Base-by-base conservation (phyloP, 2,888 invertebrate species). In the Scaptomyza caliginosa region DNA sequence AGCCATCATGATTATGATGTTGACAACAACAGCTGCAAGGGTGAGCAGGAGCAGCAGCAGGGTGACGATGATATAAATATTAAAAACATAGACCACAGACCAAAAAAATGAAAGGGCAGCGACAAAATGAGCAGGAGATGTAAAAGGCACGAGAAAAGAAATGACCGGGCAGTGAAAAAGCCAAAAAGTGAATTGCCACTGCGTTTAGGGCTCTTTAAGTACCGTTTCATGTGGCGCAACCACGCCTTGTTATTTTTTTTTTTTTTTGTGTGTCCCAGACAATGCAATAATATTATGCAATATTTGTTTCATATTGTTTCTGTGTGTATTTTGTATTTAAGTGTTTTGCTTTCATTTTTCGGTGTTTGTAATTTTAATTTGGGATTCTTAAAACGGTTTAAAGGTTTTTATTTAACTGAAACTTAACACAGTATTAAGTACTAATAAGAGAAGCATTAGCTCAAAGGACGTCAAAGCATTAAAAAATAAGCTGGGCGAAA, bases 221-320 rank as follows among this genome's bases (percentile, higher is more conserved):
- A 56, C 26, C 49, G 24, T 48, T 58, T 68, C 34, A 49, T 49
- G 56, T 45, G 46, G 42, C 38, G 17, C 45, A 34, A 16, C 58
- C 26, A 45, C 42, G 40, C 34, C 56, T 28, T 24, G 3, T 0
- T 2, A 2, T 32, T 7, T 32, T 30, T 13, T 13, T 30, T 30
- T 30, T n/a, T n/a, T 24, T 24, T 16, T n/a, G 11, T n/a, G n/a
- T n/a, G n/a, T n/a, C 4, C 39, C 30, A 6, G 24, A 42, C 32
- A 52, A 52, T 50, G 71, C 76, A 70, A 75, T 80, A 66, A 67
- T 64, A 68, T 69, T 84, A 81, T 81, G 74, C 73, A 77, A 69
- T 84, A 78, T 77, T 84, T 80, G 68, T 76, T 76, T 64, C 63
- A 57, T 60, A 72, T 68, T 75, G 54, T 68, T 42, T 50, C 40